A percentile compares a stretch with the other conserved stretches of the same genome.
Evolutionary conservation across 2,113 vertebrate species (phyloP).

Genomic region (Coreoperca whiteheadi): DNA sequence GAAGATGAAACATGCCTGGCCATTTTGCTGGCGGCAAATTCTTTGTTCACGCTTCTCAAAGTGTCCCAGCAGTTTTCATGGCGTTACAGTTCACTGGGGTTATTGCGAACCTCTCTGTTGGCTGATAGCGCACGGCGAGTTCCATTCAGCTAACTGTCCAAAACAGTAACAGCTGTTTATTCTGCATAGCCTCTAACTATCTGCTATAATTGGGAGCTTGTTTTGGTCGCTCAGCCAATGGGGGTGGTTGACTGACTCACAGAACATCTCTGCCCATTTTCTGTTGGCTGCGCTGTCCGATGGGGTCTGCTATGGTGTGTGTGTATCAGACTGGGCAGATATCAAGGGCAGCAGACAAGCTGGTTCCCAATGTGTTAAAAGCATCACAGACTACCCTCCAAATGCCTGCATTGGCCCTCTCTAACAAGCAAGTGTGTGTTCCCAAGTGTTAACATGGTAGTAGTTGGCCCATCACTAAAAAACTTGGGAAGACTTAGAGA

Average conservation of each 20-base stretch:
- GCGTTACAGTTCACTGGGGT: slow-evolving; percentile 8
- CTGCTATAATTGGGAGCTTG: slow-evolving; percentile 58
- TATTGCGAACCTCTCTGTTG: slow-evolving; percentile 18
- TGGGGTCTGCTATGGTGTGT: slow-evolving; percentile 2
- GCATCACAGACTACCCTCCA: slow-evolving; percentile 20
- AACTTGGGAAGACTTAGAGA: slow-evolving; percentile 13
- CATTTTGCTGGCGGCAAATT: slow-evolving; percentile 4
- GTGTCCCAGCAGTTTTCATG: slow-evolving; percentile 21
- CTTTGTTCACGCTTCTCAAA: slow-evolving; percentile 21
- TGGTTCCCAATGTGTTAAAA: slow-evolving; percentile 27
- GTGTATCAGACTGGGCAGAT: slow-evolving; percentile 16
- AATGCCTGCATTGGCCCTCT: slow-evolving; percentile 33
- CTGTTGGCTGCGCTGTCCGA: slow-evolving; percentile 14
- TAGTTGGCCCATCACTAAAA: slow-evolving; percentile 18
- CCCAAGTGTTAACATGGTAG: slow-evolving; percentile 11
- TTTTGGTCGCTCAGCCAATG: slow-evolving; percentile 45
- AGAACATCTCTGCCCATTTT: slow-evolving; percentile 27
- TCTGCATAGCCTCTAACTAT: slow-evolving; percentile 54
- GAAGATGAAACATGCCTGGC: slow-evolving; percentile 1
- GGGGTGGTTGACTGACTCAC: slow-evolving; percentile 32
- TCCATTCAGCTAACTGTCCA: slow-evolving; percentile 45
- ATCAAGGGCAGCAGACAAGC: slow-evolving; percentile 30
- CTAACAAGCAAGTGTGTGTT: slow-evolving; percentile 19
- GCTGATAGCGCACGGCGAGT: background rate
- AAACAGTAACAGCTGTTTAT: slow-evolving; percentile 58